These are phyloP conservation scores for Aphidoletes aphidimyza DNA, from an alignment of 2,888 invertebrate species.

Conservation along the genomic window DNA sequence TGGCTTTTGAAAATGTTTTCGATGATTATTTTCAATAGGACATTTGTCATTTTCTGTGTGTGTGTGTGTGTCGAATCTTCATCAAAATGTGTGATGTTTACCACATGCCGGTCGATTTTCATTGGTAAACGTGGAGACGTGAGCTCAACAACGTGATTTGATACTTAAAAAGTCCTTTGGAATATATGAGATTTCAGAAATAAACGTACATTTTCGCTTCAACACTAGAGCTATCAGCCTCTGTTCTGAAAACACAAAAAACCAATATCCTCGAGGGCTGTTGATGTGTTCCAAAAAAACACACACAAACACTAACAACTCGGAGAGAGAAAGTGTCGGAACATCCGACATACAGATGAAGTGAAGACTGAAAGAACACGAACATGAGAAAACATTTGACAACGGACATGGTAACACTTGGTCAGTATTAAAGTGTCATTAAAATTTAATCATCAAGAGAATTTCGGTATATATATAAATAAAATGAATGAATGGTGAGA, in stretches of 20 bases:
- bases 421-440: slow-evolving; percentile 56
- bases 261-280: slow-evolving; percentile 56
- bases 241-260: slow-evolving; percentile 35
- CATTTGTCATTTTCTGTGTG: too few relatives aligned
- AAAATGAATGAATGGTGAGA: neutral
- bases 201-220: neutral
- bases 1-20: too few relatives aligned
- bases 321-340: too few relatives aligned
- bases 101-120: slow-evolving; percentile 8
- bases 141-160: slow-evolving; percentile 6
- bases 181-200: neutral
- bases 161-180: slow-evolving; percentile 34
- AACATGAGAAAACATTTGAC: slow-evolving; percentile 55
- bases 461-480: slow-evolving; percentile 22
- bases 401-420: slow-evolving; percentile 56
- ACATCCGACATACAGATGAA: neutral
- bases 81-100: neutral
- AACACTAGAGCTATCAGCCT: too few relatives aligned
- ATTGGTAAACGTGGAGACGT: slow-evolving; percentile 10
- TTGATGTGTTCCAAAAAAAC: slow-evolving; percentile 31
- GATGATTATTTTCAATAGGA: too few relatives aligned
- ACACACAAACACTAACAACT: neutral
- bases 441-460: slow-evolving; percentile 55
- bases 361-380: neutral
- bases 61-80: too few relatives aligned